A percentile compares a stretch with the other conserved stretches of the same genome.
phyloP scores from a whole-genome alignment of 1,140 invertebrate species.

The Macrosteles quadrilineatus region DNA sequence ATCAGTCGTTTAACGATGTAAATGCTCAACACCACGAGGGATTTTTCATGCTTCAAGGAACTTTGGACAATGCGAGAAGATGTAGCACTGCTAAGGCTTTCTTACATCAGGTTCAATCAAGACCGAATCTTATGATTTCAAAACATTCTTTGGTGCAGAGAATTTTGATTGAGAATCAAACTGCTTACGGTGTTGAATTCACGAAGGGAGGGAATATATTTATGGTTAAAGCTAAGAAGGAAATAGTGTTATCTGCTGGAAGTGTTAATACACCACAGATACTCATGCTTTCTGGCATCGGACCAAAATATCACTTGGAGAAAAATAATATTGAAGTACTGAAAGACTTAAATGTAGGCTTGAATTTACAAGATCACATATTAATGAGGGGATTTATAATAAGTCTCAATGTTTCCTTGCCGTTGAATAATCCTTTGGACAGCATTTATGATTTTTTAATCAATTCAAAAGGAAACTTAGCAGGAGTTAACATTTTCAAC shows the following conservation, averaged over 20 bases:
- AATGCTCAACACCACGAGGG: constrained; percentile 80
- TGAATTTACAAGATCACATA: constrained; percentile 79
- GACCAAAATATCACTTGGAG: constrained; percentile 70
- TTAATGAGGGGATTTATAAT: constrained; percentile 23
- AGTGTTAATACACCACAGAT: constrained; percentile 77
- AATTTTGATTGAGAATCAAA: constrained; percentile 64
- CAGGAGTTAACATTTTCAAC: constrained; percentile 6
- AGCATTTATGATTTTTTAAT: constrained; percentile 33
- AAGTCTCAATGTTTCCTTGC: constrained; percentile 28
- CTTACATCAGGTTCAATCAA: constrained; percentile 61
- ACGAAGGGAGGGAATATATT: constrained; percentile 58
- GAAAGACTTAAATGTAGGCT: constrained; percentile 63
- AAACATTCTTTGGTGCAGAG: constrained; percentile 64
- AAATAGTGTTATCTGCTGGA: constrained; percentile 72
- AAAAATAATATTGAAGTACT: constrained; percentile 67
- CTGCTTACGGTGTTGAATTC: constrained; percentile 72
- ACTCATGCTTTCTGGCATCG: constrained; percentile 84
- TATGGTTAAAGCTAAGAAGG: constrained; percentile 64
- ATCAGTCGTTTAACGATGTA: constrained; percentile 79
- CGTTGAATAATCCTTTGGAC: constrained; percentile 19
- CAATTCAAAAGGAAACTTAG: constrained; percentile 40
- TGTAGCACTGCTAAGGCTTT: constrained; percentile 89
- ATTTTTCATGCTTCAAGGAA: constrained; percentile 71
- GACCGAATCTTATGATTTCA: constrained; percentile 65
- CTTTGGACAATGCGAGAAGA: constrained; percentile 77